Base-by-base conservation (phyloP, 1,140 invertebrate genomes). In the Neocloeon triangulifer region DNA sequence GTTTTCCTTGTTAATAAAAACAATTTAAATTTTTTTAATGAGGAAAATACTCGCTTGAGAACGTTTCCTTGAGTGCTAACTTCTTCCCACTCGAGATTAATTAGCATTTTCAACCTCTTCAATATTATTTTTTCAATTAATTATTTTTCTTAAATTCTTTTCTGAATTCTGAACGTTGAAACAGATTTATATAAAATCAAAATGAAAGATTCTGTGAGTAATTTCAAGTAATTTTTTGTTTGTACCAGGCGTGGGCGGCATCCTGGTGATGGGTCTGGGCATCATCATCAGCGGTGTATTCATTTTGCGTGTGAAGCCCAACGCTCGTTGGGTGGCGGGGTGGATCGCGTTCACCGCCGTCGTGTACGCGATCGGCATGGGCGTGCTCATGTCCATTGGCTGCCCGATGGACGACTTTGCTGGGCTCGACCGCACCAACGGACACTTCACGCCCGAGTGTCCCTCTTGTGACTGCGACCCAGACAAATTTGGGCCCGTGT, bases 281-380 rank as follows among this genome's bases (percentile, higher is more conserved):
- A 84, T 85, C 40, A 75, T 88, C 43, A 67, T 82, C 26, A 78
- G 75, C 37, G 84, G 82, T 2, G 59, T 84, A 19, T 79, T 82
- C 38, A 88, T 89, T 36, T 50, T 86, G 21, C 67, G 71, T 46
- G 55, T 69, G 30, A 84, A 84, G 42, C 81, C 81, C 2, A 79
- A 76, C 25, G 79, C 84, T 3, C 57, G 70, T 39, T 75, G 77
- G 40, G 79, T 89, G 3, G 80, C 85, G 12, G 77, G 68, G 8
- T 91, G 84, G 84, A 86, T 88, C 28, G 81, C 82, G 8, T 67
- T 78, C 38, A 81, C 78, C 1, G 82, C 84, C 1, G 59, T 84
- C 1, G 61, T 81, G n/a, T 89, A 88, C 46, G 70, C 79, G 25
- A 56, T 76, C 36, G 79, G 82, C 30, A 88, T 89, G 81, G 64